Evolutionary conservation across 1,140 invertebrate species (phyloP).

Genomic region (Nasonia vitripennis): DNA sequence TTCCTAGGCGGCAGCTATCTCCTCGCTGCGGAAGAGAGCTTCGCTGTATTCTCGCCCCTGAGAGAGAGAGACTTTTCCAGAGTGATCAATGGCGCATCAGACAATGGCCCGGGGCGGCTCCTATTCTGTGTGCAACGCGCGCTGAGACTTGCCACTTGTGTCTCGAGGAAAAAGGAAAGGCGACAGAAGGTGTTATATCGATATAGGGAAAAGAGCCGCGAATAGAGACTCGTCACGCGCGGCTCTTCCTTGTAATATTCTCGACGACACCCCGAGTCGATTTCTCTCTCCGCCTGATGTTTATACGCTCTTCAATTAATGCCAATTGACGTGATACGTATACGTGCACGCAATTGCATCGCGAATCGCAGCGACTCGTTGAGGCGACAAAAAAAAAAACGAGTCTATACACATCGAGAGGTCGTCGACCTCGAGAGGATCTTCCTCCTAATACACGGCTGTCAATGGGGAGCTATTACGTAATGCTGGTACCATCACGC

Average conservation of each 20-base stretch:
- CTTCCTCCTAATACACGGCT: background rate
- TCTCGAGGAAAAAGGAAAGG: constrained; percentile 7
- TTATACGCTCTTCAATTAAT: constrained; percentile 27
- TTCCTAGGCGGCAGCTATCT: constrained; percentile 13
- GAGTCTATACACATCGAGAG: too few relatives aligned
- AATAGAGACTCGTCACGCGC: constrained; percentile 32
- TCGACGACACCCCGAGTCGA: background rate
- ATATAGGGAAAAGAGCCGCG: constrained; percentile 3
- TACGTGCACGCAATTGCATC: background rate
- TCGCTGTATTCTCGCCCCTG: constrained; percentile 7
- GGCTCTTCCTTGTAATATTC: background rate
- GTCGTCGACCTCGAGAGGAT: too few relatives aligned
- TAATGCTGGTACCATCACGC: too few relatives aligned
- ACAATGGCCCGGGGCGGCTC: constrained; percentile 57
- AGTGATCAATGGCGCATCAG: constrained; percentile 55
- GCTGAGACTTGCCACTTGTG: constrained; percentile 33
- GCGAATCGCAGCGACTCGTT: background rate
- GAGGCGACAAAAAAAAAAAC: too few relatives aligned
- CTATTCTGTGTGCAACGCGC: constrained; percentile 15
- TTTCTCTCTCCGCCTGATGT: background rate
- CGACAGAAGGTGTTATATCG: background rate
- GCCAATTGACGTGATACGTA: constrained; percentile 27
- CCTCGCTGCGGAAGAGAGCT: background rate
- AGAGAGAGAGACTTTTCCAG: constrained; percentile 54
- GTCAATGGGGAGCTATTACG: too few relatives aligned